Evolutionary conservation across 1,140 invertebrate genomes (phyloP).

Genomic region (Hypothenemus hampei): DNA sequence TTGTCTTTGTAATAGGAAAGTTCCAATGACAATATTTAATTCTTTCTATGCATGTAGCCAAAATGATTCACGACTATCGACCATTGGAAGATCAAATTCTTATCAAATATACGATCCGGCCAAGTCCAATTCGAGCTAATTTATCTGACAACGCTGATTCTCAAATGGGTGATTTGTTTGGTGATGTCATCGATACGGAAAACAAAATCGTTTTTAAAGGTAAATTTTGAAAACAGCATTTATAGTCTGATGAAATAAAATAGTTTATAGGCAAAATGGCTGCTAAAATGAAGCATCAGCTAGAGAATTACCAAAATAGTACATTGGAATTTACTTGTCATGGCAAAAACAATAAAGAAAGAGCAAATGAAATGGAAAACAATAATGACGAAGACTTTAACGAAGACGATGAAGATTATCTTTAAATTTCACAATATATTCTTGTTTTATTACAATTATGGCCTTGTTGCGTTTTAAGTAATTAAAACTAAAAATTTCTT

Average conservation of each 20-base stretch:
- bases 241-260: neutral
- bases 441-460: no score
- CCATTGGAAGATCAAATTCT: constrained; percentile 41
- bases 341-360: neutral
- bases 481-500: no score
- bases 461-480: no score
- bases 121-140: constrained; percentile 41
- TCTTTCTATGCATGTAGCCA: no score
- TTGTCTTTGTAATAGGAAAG: no score
- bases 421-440: neutral
- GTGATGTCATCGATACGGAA: constrained; percentile 42
- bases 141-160: constrained; percentile 47
- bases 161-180: constrained; percentile 43
- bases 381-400: neutral
- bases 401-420: neutral
- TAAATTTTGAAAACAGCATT: neutral
- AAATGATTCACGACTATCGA: constrained; percentile 43
- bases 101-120: constrained; percentile 41
- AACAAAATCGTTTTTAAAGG: constrained; percentile 41
- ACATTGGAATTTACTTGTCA: constrained; percentile 9
- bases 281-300: constrained; percentile 5
- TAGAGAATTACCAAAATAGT: constrained; percentile 3
- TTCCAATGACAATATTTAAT: no score
- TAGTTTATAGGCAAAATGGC: constrained; percentile 11
- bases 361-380: neutral